Evolutionary conservation across 2,888 invertebrate genomes (phyloP).

Genomic region (Xylocampa areola): DNA sequence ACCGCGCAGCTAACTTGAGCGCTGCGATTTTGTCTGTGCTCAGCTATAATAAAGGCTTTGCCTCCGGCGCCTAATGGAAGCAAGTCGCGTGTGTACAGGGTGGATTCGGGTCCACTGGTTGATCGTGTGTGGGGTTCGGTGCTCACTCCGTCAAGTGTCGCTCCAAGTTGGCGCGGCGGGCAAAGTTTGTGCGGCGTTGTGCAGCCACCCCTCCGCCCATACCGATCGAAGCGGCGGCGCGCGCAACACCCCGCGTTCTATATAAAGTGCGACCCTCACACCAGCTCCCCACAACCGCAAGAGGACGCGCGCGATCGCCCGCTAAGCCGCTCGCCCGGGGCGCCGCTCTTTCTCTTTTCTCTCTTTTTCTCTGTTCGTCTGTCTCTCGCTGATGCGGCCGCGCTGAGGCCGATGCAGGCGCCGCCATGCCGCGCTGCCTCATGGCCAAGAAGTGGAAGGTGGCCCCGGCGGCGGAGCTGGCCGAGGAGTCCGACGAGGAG

Average conservation of each 20-base stretch:
- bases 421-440: constrained; percentile 97
- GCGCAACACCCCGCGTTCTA: constrained; percentile 80
- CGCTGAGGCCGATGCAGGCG: constrained; percentile 89
- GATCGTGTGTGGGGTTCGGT: constrained; percentile 71
- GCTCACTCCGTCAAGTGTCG: constrained; percentile 74
- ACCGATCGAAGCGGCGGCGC: constrained; percentile 84
- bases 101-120: constrained; percentile 78
- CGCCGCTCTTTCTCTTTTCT: constrained; percentile 89
- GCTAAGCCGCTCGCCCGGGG: constrained; percentile 87
- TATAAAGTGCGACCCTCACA: constrained; percentile 85
- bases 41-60: constrained; percentile 24
- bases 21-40: constrained; percentile 24
- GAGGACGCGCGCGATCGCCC: constrained; percentile 88
- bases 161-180: constrained; percentile 77
- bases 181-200: constrained; percentile 79
- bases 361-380: constrained; percentile 89
- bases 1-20: constrained; percentile 16
- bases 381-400: constrained; percentile 88
- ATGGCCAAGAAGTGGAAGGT: constrained; percentile 99
- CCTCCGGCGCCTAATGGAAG: constrained; percentile 34
- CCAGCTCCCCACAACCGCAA: constrained; percentile 88
- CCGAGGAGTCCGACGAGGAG: constrained; percentile 93
- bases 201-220: constrained; percentile 69
- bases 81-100: constrained; percentile 55
- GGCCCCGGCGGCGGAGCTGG: constrained; percentile 89